Conservation (phyloP, 2,797 vertebrate species). For the Limosa lapponica region DNA sequence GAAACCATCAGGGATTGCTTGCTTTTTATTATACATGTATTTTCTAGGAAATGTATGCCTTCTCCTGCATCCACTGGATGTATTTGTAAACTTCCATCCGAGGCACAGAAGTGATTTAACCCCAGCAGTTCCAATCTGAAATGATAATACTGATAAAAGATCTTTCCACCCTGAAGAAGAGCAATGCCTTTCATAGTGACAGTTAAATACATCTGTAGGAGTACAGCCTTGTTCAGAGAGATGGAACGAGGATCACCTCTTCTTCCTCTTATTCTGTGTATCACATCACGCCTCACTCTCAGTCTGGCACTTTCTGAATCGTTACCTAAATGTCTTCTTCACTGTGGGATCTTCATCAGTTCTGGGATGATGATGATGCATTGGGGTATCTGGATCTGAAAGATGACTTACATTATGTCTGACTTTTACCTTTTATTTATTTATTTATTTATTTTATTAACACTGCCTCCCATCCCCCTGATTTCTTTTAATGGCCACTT, state of each 20-base stretch:
- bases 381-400: not conserved
- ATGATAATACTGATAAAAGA: not conserved
- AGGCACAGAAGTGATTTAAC: not conserved
- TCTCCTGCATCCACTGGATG: not conserved
- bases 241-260: not conserved
- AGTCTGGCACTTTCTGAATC: not conserved
- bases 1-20: not conserved
- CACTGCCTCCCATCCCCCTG: accelerated
- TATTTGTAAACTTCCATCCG: not conserved
- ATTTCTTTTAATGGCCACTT: not conserved
- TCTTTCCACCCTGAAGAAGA: not conserved
- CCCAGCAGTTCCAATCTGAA: not conserved
- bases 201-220: not conserved
- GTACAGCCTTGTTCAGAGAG: not conserved
- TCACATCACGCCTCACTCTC: not conserved
- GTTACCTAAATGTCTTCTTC: not conserved
- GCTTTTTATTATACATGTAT: not conserved
- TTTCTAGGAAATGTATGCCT: not conserved
- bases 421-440: not conserved
- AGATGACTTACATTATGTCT: not conserved
- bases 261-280: not conserved
- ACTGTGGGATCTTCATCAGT: not conserved
- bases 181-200: not conserved
- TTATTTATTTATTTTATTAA: not conserved
- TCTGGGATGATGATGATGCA: not conserved